phyloP scores from a whole-genome alignment of 2,797 vertebrate genomes.

The Anniella stebbinsi region DNA sequence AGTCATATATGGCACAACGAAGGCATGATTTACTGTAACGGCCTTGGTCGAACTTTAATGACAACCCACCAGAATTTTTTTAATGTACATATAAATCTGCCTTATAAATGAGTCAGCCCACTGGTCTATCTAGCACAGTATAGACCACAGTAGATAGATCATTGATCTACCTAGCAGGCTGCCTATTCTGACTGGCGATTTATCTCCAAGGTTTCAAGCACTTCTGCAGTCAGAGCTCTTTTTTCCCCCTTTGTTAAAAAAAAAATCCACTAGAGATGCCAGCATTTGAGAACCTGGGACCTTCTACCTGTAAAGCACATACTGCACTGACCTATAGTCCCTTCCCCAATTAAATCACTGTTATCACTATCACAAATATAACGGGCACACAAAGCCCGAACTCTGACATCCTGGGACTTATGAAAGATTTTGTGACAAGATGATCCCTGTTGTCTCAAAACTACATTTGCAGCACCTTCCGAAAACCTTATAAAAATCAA shows the following conservation, averaged over 20 bases:
- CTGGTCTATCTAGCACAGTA: background rate
- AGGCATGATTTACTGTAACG: background rate
- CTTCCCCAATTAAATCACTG: background rate
- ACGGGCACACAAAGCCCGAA: background rate
- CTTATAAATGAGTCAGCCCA: background rate
- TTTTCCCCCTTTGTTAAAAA: background rate
- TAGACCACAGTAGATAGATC: background rate
- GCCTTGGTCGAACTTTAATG: background rate
- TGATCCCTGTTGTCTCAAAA: background rate
- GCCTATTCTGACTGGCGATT: background rate
- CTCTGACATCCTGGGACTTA: background rate
- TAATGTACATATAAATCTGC: background rate
- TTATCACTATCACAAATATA: background rate
- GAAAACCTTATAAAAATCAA: background rate
- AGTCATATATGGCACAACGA: background rate
- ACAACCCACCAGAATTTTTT: background rate
- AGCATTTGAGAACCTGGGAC: background rate
- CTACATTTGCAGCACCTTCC: background rate
- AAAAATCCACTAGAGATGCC: background rate
- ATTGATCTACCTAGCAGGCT: background rate
- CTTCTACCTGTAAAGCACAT: background rate
- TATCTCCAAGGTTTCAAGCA: background rate
- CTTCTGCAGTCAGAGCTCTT: background rate
- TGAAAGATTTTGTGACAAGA: background rate
- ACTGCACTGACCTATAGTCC: too few relatives aligned